Base-by-base conservation (phyloP, 2,113 vertebrate species). In the Microtus montanus region DNA sequence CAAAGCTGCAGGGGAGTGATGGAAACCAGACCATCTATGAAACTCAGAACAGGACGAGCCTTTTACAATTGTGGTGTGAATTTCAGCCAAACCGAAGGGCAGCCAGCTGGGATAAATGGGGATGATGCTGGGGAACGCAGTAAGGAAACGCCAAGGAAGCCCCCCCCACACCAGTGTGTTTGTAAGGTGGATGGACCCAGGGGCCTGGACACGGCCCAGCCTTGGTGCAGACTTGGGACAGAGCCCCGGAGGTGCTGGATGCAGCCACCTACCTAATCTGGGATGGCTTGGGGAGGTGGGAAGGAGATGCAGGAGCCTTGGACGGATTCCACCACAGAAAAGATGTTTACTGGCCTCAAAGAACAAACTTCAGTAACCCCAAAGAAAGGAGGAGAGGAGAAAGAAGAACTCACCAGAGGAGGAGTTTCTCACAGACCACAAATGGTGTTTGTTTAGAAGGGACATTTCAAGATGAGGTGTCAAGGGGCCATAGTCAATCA, bases 11-110 rank as follows among this genome's bases (percentile, higher is more conserved):
- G 10, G 75, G 58, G 14, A 19, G 14, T 10, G 52, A 10, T 12
- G 4, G n/a, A 11, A 66, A 38, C 33, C 71, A 61, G n/a, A 4
- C 1, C 0, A 17, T 19, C 66, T 28, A 10, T 17, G 74, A 30
- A 49, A 28, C 84, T 75, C 30, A 54, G 12, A 6, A 2, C 3
- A 11, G n/a, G 95, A 28, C 11, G 30, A 20, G 66, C 30, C 1
- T 28, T 19, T n/a, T 4, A 38, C 35, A 28, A 12, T 2, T 5
- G 52, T 7, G 22, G 17, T 66, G 8, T 74, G 49, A 41, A 13
- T 19, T 6, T 30, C 33, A 0, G 2, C 35, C 33, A 0, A 4
- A 0, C 0, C 0, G 13, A 70, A 19, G 26, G 64, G 1, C 17
- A 0, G 0, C 24, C 35, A 0, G 0, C 70, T 5, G 30, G 5